Base-by-base conservation (phyloP, 2,888 invertebrate genomes). In the Sminthurinus aureus region DNA sequence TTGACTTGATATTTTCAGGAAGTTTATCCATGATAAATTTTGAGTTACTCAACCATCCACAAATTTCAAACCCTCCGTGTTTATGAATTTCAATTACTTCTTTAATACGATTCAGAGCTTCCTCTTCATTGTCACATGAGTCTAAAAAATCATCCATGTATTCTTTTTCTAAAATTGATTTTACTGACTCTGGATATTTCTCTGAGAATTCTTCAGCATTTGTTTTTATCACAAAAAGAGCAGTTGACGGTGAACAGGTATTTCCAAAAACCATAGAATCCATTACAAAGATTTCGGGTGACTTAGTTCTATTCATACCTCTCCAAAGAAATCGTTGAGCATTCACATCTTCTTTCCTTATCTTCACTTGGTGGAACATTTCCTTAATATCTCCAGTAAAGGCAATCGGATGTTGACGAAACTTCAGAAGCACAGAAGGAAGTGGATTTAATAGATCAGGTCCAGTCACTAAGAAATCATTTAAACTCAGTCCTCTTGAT, bases 311-410 rank as follows among this genome's bases (percentile, higher is more conserved):
- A 15, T 38, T 38, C 38, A 38, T 38, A 1, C 82, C 64, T 0
- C 88, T 80, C 89, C 89, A 89, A 0, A 89, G 12, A 13, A 89
- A 89, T 50, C 87, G 51, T n/a, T 89, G 88, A n/a, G 85, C 88
- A 66, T 88, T 82, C 2, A 51, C 74, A 50, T 90, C 86, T 0
- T 85, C 81, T 12, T 86, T 85, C 58, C 87, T 74, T 0, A 89
- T 81, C n/a, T 78, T 15, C 13, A 90, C 87, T 83, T 89, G 89
- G 0, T 89, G 85, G 75, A 89, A 90, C 88, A 90, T 90, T 83
- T 89, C 87, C 8, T 84, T 82, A n/a, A 90, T 85, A 78, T 90
- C 89, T 11, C 85, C 85, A 9, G 90, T 69, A 9, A 89, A 89
- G 52, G 88, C 85, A 8, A 82, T 52, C 74, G 88, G 85, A 2